Percentiles rank a stretch among this genome's conserved stretches.
These are phyloP conservation scores for Coelopa pilipes DNA, from an alignment of 2,888 invertebrate genomes.

Conservation along the genomic window DNA sequence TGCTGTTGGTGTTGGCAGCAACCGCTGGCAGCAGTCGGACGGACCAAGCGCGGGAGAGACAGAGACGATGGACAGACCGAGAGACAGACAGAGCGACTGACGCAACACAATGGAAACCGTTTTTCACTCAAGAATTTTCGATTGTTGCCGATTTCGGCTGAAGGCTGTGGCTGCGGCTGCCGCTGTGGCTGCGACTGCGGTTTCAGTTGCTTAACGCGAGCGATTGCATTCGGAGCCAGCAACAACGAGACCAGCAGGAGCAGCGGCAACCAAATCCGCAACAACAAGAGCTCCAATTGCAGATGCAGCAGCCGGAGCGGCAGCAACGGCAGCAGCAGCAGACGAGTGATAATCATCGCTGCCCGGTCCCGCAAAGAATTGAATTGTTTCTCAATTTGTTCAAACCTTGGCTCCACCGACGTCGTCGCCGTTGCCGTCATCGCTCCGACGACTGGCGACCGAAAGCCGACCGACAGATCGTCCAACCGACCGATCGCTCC, in stretches of 20 bases:
- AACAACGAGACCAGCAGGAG: neutral
- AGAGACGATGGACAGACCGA: neutral
- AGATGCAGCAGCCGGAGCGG: slow-evolving; percentile 11
- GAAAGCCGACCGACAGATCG: too few relatives aligned
- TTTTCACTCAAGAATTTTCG: slow-evolving; percentile 18
- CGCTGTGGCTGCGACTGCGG: neutral
- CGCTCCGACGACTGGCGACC: too few relatives aligned
- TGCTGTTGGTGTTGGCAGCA: slow-evolving; percentile 12
- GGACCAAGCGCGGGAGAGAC: slow-evolving; percentile 3
- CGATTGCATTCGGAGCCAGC: neutral
- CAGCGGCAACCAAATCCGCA: neutral
- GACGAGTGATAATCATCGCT: slow-evolving; percentile 18
- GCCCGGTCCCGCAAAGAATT: slow-evolving; percentile 21
- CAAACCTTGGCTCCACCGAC: slow-evolving; percentile 11
- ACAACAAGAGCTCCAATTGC: slow-evolving; percentile 1
- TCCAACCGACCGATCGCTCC: too few relatives aligned
- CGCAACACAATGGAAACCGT: slow-evolving; percentile 20
- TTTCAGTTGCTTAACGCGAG: slow-evolving; percentile 9
- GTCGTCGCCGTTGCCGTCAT: neutral
- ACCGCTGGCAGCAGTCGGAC: slow-evolving; percentile 7
- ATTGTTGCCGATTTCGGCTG: slow-evolving; percentile 31
- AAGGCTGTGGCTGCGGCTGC: slow-evolving; percentile 16
- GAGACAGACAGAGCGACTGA: neutral
- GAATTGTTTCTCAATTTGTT: slow-evolving; percentile 37
- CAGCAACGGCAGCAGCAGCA: slow-evolving; percentile 21